Evolutionary conservation across 1,140 invertebrate genomes (phyloP).

Genomic region (Anastrepha ludens): DNA sequence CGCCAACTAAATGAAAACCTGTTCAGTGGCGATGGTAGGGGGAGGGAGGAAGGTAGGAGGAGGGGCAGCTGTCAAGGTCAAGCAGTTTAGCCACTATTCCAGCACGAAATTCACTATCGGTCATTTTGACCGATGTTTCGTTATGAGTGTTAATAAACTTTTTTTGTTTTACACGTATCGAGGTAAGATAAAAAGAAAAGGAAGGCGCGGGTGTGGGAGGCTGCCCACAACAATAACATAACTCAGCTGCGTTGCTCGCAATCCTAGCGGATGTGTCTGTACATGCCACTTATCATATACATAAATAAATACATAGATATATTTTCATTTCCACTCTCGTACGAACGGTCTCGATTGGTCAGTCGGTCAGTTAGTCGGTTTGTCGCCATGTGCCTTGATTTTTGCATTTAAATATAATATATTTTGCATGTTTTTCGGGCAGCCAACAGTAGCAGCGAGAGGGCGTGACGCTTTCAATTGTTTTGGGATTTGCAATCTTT

Average conservation of each 20-base stretch:
- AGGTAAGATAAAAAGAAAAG: neutral
- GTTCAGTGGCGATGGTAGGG: too few relatives aligned
- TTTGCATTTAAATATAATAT: constrained; percentile 19
- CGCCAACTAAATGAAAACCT: too few relatives aligned
- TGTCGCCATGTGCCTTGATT: neutral
- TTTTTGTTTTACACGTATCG: neutral
- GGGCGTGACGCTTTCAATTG: constrained; percentile 33
- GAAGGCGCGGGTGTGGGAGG: too few relatives aligned
- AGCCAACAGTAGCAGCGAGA: neutral
- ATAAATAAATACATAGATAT: neutral
- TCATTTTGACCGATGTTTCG: too few relatives aligned
- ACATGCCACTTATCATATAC: neutral
- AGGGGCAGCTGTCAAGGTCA: too few relatives aligned
- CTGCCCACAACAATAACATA: neutral
- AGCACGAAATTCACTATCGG: too few relatives aligned
- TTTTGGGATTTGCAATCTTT: constrained; percentile 5
- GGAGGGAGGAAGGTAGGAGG: too few relatives aligned
- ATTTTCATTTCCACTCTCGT: neutral
- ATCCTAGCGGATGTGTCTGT: neutral
- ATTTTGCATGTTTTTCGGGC: neutral
- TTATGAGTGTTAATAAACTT: too few relatives aligned
- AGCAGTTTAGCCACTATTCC: too few relatives aligned
- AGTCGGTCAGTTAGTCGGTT: neutral
- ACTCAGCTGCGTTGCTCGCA: neutral
- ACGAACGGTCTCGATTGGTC: neutral